These are phyloP conservation scores for Psittacula echo DNA, from an alignment of 2,797 vertebrate species.

Conservation along the genomic window DNA sequence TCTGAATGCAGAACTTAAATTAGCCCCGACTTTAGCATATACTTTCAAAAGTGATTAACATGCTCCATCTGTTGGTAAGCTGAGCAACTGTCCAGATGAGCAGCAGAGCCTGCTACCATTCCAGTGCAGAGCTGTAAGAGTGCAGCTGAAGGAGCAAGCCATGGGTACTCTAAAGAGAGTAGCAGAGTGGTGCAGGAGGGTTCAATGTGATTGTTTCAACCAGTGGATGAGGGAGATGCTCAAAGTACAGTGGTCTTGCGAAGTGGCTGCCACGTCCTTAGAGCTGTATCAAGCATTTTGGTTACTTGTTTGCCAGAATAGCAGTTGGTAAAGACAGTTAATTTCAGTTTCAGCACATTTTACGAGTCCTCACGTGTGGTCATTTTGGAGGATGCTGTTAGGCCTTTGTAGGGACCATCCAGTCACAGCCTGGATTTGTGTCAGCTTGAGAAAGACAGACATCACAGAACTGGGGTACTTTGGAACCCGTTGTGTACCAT, in stretches of 20 bases:
- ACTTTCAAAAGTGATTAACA: slow-evolving; percentile 7
- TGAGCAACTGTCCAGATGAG: slow-evolving; percentile 8
- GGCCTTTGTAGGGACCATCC: fast-evolving
- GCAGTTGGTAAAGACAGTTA: neutral
- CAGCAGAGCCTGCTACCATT: neutral
- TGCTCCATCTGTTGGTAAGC: slow-evolving; percentile 55
- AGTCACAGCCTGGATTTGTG: neutral
- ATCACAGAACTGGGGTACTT: neutral
- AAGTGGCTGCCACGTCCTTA: neutral
- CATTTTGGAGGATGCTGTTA: neutral
- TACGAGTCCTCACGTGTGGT: fast-evolving
- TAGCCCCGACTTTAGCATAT: neutral
- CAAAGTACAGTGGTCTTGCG: neutral
- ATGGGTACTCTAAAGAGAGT: too few species aligned
- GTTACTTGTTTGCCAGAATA: neutral
- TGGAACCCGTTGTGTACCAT: fast-evolving
- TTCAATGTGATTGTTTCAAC: neutral
- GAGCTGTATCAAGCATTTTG: neutral
- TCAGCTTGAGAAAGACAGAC: neutral
- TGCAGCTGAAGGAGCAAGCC: fast-evolving
- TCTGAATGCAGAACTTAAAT: neutral
- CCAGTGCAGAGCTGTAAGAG: neutral
- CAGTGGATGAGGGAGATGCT: neutral
- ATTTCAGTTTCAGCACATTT: neutral
- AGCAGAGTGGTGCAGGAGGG: neutral